Evolutionary conservation across 2,888 invertebrate species (phyloP).

Genomic region (Drosophila rellima): DNA sequence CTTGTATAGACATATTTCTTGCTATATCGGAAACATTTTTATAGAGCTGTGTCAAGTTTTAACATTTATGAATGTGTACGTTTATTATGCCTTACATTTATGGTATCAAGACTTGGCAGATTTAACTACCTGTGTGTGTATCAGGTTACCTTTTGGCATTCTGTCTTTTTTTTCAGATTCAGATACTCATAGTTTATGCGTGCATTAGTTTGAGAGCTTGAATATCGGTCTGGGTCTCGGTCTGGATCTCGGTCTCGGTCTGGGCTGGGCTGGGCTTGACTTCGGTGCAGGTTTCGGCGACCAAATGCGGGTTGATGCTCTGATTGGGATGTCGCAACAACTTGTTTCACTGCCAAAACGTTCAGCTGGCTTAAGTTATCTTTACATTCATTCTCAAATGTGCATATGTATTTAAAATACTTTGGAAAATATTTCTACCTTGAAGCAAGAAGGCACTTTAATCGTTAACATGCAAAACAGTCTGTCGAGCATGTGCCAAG

Average conservation of each 20-base stretch:
- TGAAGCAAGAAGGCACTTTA: conserved; percentile 57
- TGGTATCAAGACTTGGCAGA: conserved; percentile 11
- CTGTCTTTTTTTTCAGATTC: conserved; percentile 29
- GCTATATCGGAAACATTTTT: not conserved
- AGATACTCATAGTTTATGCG: conserved; percentile 25
- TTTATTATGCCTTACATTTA: conserved; percentile 21
- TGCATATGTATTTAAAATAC: conserved; percentile 63
- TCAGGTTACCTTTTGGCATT: conserved; percentile 39
- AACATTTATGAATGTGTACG: not conserved
- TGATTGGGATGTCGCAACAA: conserved; percentile 58
- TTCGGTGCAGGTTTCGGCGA: conserved; percentile 14
- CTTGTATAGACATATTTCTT: too few species aligned
- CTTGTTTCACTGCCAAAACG: conserved; percentile 42
- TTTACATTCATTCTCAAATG: not conserved
- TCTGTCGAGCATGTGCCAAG: conserved; percentile 50
- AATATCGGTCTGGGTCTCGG: not conserved
- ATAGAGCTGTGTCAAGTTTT: conserved; percentile 9
- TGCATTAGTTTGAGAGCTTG: conserved; percentile 34
- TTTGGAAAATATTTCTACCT: conserved; percentile 60
- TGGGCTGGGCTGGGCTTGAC: conserved; percentile 12
- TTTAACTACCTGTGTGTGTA: conserved; percentile 32
- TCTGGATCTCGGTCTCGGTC: conserved; percentile 1
- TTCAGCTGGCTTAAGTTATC: conserved; percentile 29
- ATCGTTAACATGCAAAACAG: conserved; percentile 69
- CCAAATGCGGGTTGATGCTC: conserved; percentile 60